Percentiles rank a stretch among this genome's conserved stretches.
Conservation (phyloP, 2,888 invertebrate genomes). For the Fragum whitleyi region DNA sequence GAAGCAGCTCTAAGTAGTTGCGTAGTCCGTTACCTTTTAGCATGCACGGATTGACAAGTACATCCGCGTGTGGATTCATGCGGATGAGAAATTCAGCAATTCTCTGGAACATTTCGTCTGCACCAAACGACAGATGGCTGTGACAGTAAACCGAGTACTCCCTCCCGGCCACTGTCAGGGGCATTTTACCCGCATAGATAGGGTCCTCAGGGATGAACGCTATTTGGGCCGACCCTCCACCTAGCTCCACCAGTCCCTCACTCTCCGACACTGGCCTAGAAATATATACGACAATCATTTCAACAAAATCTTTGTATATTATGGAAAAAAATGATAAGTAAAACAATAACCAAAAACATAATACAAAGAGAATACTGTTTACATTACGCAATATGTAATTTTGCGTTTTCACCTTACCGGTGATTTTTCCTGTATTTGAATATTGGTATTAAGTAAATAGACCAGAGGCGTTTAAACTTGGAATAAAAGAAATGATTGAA, state of each 20-base stretch:
- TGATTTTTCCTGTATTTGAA: no score
- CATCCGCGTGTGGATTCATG: constrained; percentile 56
- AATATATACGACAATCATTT: neutral
- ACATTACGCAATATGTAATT: no score
- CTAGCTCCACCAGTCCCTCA: constrained; percentile 87
- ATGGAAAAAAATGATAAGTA: no score
- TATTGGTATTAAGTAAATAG: no score
- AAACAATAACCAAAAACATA: no score
- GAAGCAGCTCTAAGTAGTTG: no score
- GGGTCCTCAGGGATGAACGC: constrained; percentile 84
- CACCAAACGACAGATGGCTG: constrained; percentile 82
- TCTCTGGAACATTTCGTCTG: constrained; percentile 70
- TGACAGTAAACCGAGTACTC: constrained; percentile 81
- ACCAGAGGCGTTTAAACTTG: no score
- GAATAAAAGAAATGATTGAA: no score
- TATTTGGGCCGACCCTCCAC: constrained; percentile 87
- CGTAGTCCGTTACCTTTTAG: constrained; percentile 73
- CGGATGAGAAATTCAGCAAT: constrained; percentile 67
- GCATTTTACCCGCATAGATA: constrained; percentile 81
- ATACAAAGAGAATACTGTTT: no score
- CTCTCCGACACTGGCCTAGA: constrained; percentile 67
- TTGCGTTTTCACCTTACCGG: no score
- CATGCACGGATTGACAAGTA: constrained; percentile 75
- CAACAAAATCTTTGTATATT: neutral
- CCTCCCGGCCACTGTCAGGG: constrained; percentile 74